These are phyloP conservation scores for Tachina grossa DNA, from an alignment of 2,888 invertebrate species.

Conservation along the genomic window DNA sequence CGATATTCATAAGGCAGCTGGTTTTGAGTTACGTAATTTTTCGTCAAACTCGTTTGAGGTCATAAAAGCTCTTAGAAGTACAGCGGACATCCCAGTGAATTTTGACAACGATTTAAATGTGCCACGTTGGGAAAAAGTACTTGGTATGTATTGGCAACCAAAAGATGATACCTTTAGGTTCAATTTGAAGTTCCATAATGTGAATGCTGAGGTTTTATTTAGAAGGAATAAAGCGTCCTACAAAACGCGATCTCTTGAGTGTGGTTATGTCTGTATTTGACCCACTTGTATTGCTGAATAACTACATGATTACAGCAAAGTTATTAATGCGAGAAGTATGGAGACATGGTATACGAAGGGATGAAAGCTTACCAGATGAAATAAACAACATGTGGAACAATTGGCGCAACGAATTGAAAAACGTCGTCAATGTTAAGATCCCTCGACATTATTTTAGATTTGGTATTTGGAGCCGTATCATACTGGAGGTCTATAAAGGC, in stretches of 20 bases:
- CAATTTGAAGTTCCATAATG: too few species aligned
- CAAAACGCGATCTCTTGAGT: too few species aligned
- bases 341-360: slow-evolving; percentile 6
- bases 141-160: too few species aligned
- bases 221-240: too few species aligned
- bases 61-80: not conserved
- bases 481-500: too few species aligned
- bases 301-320: too few species aligned
- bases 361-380: not conserved
- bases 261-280: too few species aligned
- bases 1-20: slow-evolving; percentile 45
- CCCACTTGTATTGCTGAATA: too few species aligned
- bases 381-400: slow-evolving; percentile 1
- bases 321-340: not conserved
- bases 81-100: not conserved
- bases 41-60: not conserved
- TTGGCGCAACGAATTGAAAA: slow-evolving; percentile 20
- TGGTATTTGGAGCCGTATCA: slow-evolving; percentile 66
- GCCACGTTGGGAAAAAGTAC: not conserved
- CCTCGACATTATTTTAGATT: slow-evolving; percentile 40
- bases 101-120: not conserved
- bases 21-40: slow-evolving; percentile 57
- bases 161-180: too few species aligned
- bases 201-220: too few species aligned
- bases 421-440: not conserved